Evolutionary conservation across 35 echinoderm and acorn worm species (phyloP).

Genomic region (Ophioderma brevispina): DNA sequence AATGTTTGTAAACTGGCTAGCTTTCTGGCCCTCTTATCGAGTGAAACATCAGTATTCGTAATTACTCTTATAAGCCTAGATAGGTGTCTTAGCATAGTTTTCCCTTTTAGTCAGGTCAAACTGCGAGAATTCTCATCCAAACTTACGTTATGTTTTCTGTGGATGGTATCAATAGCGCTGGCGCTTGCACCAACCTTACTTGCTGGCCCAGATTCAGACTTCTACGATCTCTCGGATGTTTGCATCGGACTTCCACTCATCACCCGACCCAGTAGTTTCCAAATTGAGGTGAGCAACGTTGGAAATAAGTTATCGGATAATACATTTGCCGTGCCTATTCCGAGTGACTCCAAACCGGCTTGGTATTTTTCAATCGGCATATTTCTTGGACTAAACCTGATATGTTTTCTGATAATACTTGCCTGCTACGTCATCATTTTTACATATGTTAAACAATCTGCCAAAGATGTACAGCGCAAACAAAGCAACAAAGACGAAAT

Average conservation of each 20-base stretch:
- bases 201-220: not conserved
- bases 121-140: not conserved
- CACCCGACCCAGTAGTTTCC: not conserved
- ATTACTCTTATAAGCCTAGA: constrained; percentile 50
- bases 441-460: not conserved
- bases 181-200: constrained; percentile 3
- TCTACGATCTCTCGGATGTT: constrained; percentile 32
- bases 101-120: constrained; percentile 13
- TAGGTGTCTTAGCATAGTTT: constrained; percentile 45
- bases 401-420: not conserved
- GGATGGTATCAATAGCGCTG: constrained; percentile 7
- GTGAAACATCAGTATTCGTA: constrained; percentile 51
- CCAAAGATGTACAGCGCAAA: not conserved
- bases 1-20: constrained; percentile 32
- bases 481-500: no score
- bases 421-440: constrained; percentile 42
- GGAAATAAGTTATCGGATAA: constrained; percentile 6
- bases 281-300: not conserved
- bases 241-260: constrained; percentile 46
- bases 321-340: not conserved
- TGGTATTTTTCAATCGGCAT: constrained; percentile 28
- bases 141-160: not conserved
- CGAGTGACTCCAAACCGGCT: not conserved
- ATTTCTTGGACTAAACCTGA: constrained; percentile 38
- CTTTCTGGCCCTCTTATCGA: constrained; percentile 40